Percentiles rank a stretch among this genome's conserved stretches.
These are phyloP conservation scores for Nothocercus julius DNA, from an alignment of 2,113 vertebrate genomes.

Conservation along the genomic window DNA sequence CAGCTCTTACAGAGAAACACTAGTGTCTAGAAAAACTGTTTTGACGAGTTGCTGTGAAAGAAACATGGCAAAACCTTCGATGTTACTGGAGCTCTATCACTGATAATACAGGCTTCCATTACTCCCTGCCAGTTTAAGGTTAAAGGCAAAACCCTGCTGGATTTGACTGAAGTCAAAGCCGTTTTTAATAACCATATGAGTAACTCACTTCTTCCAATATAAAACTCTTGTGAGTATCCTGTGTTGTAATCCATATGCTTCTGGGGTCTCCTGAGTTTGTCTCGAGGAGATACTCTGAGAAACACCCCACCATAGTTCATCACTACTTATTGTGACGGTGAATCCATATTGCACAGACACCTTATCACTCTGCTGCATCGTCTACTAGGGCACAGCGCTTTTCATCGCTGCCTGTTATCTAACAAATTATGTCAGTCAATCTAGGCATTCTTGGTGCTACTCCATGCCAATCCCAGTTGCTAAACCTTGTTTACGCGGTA, in stretches of 20 bases:
- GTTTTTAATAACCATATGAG: background rate
- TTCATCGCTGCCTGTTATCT: background rate
- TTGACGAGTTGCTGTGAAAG: background rate
- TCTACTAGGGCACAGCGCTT: background rate
- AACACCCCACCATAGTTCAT: background rate
- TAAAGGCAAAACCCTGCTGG: background rate
- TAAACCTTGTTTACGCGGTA: background rate
- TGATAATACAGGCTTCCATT: background rate
- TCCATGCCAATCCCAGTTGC: background rate
- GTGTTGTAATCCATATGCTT: background rate
- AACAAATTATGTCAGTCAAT: background rate
- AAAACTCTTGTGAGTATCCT: background rate
- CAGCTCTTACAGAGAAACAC: rapidly evolving
- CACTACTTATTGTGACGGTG: background rate
- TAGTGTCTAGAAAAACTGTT: background rate
- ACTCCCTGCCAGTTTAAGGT: background rate
- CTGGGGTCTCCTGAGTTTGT: background rate
- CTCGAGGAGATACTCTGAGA: background rate
- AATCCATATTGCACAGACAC: background rate
- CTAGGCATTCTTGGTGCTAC: background rate
- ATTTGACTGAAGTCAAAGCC: background rate
- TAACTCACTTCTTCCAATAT: background rate
- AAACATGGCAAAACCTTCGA: background rate
- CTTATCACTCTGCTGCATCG: background rate
- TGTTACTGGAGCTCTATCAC: background rate